phyloP scores from a whole-genome alignment of 1,140 invertebrate genomes.

The Andricus grossulariae region DNA sequence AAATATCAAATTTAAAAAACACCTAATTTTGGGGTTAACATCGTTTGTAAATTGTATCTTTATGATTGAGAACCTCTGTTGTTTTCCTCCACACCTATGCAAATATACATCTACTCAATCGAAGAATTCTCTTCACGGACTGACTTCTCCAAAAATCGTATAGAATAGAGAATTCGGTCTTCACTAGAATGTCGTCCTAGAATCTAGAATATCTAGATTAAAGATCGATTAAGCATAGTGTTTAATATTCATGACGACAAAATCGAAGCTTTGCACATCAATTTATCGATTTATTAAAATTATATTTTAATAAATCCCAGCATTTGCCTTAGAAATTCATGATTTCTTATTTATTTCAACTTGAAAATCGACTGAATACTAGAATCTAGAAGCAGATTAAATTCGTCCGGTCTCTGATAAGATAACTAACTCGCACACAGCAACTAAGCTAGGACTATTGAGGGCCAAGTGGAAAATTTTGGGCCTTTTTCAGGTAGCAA shows the following conservation, averaged over 20 bases:
- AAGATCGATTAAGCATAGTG: not conserved
- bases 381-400: constrained; percentile 1
- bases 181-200: not conserved
- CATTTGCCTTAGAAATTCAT: not conserved
- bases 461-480: constrained; percentile 16
- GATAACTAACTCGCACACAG: constrained; percentile 14
- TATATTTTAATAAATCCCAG: too few species aligned
- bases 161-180: not conserved
- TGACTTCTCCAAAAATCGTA: not conserved
- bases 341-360: not conserved
- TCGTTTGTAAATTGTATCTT: too few species aligned
- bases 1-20: too few species aligned
- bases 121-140: not conserved
- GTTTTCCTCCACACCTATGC: not conserved
- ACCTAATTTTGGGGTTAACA: too few species aligned
- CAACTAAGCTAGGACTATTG: not conserved
- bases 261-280: not conserved
- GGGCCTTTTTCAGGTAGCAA: not conserved
- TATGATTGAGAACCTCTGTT: constrained; percentile 9
- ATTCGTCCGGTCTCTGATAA: constrained; percentile 4
- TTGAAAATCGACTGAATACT: not conserved
- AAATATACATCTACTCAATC: not conserved
- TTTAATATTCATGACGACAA: not conserved
- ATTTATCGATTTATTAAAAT: too few species aligned
- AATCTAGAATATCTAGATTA: not conserved